A percentile compares a stretch with the other conserved stretches of the same genome.
Conservation (phyloP, 2,888 invertebrate genomes). For the Agrotis puta region DNA sequence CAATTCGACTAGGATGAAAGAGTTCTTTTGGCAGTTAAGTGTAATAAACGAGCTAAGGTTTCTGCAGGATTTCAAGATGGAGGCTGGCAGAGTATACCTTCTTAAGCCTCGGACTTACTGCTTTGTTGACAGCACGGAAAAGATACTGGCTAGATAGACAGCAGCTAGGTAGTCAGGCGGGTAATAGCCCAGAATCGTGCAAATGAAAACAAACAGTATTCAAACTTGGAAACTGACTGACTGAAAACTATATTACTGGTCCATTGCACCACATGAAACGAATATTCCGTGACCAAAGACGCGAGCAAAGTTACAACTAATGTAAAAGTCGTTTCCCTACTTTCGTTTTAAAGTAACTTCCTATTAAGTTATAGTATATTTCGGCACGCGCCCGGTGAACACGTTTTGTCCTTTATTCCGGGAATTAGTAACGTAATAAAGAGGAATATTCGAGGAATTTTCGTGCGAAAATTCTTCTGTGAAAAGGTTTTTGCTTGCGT, state of each 20-base stretch:
- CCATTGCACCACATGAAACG: conserved; percentile 14
- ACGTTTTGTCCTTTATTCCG: conserved; percentile 52
- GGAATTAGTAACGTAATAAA: conserved; percentile 62
- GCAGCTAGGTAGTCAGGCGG: too few relatives aligned
- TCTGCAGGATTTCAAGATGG: too few relatives aligned
- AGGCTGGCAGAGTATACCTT: too few relatives aligned
- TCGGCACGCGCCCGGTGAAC: conserved; percentile 29
- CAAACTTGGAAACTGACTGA: background rate
- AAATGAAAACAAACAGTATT: background rate
- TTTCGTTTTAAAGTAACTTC: conserved; percentile 52
- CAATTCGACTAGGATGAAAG: too few relatives aligned
- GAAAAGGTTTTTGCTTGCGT: conserved; percentile 36
- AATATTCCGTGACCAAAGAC: conserved; percentile 30
- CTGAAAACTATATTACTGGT: background rate
- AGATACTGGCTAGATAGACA: too few relatives aligned
- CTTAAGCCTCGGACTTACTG: too few relatives aligned
- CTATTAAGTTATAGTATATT: conserved; percentile 54
- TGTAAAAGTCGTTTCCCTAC: conserved; percentile 26
- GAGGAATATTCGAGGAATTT: conserved; percentile 59
- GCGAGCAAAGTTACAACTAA: conserved; percentile 37
- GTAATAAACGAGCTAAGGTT: too few relatives aligned
- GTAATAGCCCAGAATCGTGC: background rate
- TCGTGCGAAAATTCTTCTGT: conserved; percentile 31
- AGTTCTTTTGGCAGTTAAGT: too few relatives aligned
- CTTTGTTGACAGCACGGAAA: too few relatives aligned